phyloP scores from a whole-genome alignment of 2,888 invertebrate species.

The Lymantria dispar region DNA sequence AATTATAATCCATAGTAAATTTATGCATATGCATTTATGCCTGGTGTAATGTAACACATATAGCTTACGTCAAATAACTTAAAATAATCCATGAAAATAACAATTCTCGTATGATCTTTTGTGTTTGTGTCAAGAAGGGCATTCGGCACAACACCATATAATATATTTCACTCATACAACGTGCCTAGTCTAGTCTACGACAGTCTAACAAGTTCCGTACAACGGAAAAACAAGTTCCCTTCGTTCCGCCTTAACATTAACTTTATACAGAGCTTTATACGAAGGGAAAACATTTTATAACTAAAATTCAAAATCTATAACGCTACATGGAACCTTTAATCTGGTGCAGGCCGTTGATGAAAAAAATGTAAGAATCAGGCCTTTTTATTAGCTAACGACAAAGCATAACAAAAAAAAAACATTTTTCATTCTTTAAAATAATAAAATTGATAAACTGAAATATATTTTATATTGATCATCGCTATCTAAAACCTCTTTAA shows the following conservation, averaged over 20 bases:
- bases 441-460: not conserved
- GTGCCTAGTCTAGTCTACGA: conserved; percentile 74
- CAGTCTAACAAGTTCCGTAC: conserved; percentile 80
- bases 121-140: conserved; percentile 30
- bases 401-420: conserved; percentile 16
- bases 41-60: not conserved
- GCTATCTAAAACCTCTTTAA: conserved; percentile 2
- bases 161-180: conserved; percentile 67
- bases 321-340: conserved; percentile 70
- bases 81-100: conserved; percentile 1
- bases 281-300: conserved; percentile 62
- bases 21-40: too few relatives aligned
- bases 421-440: not conserved
- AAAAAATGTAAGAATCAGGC: conserved; percentile 27
- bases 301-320: conserved; percentile 50
- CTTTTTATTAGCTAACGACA: conserved; percentile 11
- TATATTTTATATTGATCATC: conserved; percentile 11
- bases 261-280: conserved; percentile 63
- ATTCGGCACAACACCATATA: conserved; percentile 53
- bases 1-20: too few relatives aligned
- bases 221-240: conserved; percentile 78
- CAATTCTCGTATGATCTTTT: not conserved
- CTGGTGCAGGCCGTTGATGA: conserved; percentile 64
- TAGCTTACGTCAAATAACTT: not conserved
- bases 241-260: conserved; percentile 59